Evolutionary conservation across 2,113 vertebrate genomes (phyloP).

Genomic region (Nycticryphes semicollaris): DNA sequence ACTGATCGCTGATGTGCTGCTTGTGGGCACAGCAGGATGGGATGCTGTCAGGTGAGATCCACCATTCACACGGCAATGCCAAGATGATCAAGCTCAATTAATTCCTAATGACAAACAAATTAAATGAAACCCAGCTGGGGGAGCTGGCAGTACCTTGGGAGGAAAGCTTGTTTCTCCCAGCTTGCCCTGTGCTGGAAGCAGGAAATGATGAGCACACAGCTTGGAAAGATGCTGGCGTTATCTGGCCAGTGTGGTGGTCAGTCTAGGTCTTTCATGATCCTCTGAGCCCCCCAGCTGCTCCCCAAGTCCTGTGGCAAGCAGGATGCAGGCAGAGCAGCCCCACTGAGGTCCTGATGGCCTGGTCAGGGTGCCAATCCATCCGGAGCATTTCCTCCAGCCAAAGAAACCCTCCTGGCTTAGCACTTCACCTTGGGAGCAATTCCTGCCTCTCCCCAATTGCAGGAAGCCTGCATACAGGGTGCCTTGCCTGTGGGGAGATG

Average conservation of each 20-base stretch:
- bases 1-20: neutral
- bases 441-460: neutral
- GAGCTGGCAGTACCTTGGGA: neutral
- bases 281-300: neutral
- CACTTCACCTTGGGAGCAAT: neutral
- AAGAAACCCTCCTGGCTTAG: neutral
- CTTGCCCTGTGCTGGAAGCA: neutral
- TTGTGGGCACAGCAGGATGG: accelerated
- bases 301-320: neutral
- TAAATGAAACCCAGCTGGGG: neutral
- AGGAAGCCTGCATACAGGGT: neutral
- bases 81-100: neutral
- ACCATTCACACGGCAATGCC: neutral
- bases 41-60: neutral
- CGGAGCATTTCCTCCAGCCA: neutral
- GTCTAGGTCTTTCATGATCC: neutral
- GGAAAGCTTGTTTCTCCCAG: neutral
- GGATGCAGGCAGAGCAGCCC: neutral
- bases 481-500: neutral
- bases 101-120: neutral
- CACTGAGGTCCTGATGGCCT: neutral
- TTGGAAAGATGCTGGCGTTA: neutral
- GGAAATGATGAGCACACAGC: neutral
- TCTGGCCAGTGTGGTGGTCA: neutral
- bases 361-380: neutral